These are phyloP conservation scores for Eolophus roseicapilla DNA, from an alignment of 2,113 vertebrate species.

Conservation along the genomic window DNA sequence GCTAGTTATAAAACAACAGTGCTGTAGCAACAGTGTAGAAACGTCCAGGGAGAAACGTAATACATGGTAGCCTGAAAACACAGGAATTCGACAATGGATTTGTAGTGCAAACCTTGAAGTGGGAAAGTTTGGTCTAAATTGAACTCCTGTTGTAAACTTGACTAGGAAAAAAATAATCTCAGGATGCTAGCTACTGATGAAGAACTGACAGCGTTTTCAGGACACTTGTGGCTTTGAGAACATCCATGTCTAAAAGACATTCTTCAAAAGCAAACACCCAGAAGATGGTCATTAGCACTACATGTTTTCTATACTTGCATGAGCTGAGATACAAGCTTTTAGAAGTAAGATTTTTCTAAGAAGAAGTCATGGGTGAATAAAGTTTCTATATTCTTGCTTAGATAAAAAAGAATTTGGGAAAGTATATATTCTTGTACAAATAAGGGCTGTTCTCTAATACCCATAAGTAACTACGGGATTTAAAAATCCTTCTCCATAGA, in stretches of 20 bases:
- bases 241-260: neutral
- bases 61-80: neutral
- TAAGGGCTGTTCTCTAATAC: neutral
- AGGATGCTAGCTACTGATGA: neutral
- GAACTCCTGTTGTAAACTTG: neutral
- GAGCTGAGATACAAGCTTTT: neutral
- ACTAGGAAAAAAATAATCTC: neutral
- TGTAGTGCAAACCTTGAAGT: neutral
- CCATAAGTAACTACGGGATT: neutral
- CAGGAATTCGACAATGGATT: neutral
- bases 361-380: neutral
- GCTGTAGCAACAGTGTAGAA: neutral
- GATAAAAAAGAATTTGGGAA: neutral
- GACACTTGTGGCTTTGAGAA: neutral
- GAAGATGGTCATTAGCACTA: neutral
- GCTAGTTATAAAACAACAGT: neutral
- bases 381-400: neutral
- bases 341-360: neutral
- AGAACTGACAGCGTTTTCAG: neutral
- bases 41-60: neutral
- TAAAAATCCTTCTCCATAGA: neutral
- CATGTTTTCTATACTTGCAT: neutral
- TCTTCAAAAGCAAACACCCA: neutral
- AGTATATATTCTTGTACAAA: neutral
- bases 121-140: neutral